Conservation (phyloP, 2,888 invertebrate species). For the Scaptomyza cyrtandrae region DNA sequence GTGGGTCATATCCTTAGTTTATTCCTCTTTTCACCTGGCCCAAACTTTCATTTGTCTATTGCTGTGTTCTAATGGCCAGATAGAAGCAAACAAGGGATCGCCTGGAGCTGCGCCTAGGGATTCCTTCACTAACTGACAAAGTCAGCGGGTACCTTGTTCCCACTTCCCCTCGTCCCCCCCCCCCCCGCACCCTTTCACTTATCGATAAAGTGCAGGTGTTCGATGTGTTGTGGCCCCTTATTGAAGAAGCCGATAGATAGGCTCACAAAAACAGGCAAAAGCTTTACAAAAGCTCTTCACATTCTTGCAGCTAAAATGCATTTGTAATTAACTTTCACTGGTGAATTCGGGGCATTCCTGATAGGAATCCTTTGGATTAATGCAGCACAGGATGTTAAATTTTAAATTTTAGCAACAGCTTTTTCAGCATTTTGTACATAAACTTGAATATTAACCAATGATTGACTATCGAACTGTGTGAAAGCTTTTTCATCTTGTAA, state of each 20-base stretch:
- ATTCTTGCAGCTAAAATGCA: neutral
- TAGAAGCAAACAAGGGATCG: neutral
- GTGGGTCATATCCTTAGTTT: neutral
- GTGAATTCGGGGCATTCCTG: no score
- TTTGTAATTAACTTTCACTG: neutral
- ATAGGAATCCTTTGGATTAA: no score
- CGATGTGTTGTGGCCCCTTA: slow-evolving; percentile 39
- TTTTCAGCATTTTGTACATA: no score
- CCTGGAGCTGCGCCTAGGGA: slow-evolving; percentile 9
- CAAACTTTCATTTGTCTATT: slow-evolving; percentile 6
- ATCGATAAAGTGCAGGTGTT: slow-evolving; percentile 6
- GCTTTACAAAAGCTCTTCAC: neutral
- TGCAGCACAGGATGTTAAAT: no score
- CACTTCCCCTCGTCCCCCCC: neutral
- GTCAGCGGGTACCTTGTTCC: slow-evolving; percentile 13
- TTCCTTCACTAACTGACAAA: slow-evolving; percentile 6
- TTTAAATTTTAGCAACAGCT: no score
- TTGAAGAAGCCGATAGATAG: slow-evolving; percentile 26
- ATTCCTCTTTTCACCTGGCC: neutral
- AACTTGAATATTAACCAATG: no score
- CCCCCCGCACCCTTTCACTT: neutral
- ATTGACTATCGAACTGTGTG: no score
- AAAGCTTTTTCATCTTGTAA: no score
- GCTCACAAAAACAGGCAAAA: neutral
- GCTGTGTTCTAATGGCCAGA: slow-evolving; percentile 13